Percentiles rank a stretch among this genome's conserved stretches.
These are phyloP conservation scores for Sphaerophoria taeniata DNA, from an alignment of 2,888 invertebrate genomes.

Conservation along the genomic window DNA sequence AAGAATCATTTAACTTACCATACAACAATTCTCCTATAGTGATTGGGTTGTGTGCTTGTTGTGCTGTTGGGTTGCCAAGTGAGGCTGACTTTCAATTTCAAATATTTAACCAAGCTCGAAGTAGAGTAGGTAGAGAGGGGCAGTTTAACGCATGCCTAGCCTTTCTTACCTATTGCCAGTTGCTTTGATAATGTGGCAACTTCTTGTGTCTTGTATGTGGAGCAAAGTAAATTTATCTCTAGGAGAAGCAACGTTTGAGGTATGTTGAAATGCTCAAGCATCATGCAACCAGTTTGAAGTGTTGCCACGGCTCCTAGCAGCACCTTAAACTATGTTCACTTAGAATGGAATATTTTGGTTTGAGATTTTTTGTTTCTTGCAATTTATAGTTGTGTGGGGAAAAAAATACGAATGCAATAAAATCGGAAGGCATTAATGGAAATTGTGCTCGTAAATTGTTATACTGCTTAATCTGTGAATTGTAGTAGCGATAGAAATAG, in stretches of 20 bases:
- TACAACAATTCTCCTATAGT: conserved; percentile 15
- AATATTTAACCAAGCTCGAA: conserved; percentile 31
- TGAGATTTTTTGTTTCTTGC: conserved; percentile 11
- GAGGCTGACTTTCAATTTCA: conserved; percentile 57
- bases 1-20: conserved; percentile 33
- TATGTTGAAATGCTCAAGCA: conserved; percentile 56
- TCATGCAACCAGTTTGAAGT: conserved; percentile 46
- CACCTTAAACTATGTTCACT: conserved; percentile 19
- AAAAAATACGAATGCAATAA: conserved; percentile 40
- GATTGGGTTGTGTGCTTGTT: no score
- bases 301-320: conserved; percentile 13
- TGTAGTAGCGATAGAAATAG: conserved; percentile 27
- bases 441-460: conserved; percentile 43
- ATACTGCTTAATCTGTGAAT: background rate
- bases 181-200: conserved; percentile 53
- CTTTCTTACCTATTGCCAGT: conserved; percentile 41
- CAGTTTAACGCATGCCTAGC: conserved; percentile 37
- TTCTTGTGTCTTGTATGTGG: conserved; percentile 59
- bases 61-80: conserved; percentile 34
- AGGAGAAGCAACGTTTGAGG: conserved; percentile 36
- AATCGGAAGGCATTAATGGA: conserved; percentile 61
- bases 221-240: conserved; percentile 59
- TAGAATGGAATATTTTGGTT: conserved; percentile 61
- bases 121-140: no score
- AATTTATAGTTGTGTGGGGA: background rate